Base-by-base conservation (phyloP, 2,888 invertebrate species). In the Aleiodes alternator region DNA sequence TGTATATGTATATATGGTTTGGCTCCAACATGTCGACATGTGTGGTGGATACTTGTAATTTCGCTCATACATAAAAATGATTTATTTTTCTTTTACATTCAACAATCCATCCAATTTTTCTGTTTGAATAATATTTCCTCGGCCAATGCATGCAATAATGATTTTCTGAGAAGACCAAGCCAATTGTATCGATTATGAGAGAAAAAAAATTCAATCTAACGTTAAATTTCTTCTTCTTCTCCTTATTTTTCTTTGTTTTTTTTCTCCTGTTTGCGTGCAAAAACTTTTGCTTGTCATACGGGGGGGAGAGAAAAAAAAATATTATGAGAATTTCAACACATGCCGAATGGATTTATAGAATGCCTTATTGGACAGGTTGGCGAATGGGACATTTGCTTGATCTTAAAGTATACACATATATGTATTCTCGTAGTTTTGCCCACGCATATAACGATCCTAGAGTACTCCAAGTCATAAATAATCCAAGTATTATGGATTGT, bases 1-100 rank as follows among this genome's bases (percentile, higher is more conserved):
- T 43, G 43, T 43, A 43, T 11, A 43, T 43, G 38, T 61, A 38
- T 43, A 14, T 29, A 43, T 43, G 34, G 4, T 7, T 64, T 83
- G 88, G 89, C 89, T 89, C 85, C 88, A 85, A 86, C 86, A 89
- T 87, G 89, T 89, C 88, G 88, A 83, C 75, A 77, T 73, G 75
- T 75, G 61, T 71, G 53, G 7, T 66, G 11, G 53, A 7, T 66
- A 14, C 51, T n/a, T 59, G 14, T 73, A 70, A 57, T 48, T 53
- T n/a, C 23, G 68, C 23, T 14, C 9, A 59, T 75, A 69, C 51
- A 16, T 53, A 14, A 56, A 56, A 56, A 23, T 51, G 23, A 56
- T 56, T 56, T 56, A n/a, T 56, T 56, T 23, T 55, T 55, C 14
- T 55, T n/a, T 11, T 43, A 43, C 43, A 8, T 11, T 8, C 43